Conservation (phyloP, 2,797 vertebrate genomes). For the Pteropus rufus region DNA sequence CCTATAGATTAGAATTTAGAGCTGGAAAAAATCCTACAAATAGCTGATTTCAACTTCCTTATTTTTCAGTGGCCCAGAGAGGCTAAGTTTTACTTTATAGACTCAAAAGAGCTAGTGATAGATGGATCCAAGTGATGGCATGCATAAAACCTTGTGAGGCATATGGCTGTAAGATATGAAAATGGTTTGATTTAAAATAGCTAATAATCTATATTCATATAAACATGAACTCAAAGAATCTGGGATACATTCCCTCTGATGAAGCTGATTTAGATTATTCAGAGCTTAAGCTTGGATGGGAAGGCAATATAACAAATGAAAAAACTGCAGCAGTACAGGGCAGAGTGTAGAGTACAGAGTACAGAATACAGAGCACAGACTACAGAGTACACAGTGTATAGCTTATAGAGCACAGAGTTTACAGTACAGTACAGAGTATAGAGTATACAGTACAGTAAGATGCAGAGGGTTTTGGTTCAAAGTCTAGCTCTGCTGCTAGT, state of each 20-base stretch:
- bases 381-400: not conserved
- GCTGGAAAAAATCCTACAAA: not conserved
- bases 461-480: not conserved
- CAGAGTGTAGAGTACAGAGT: not conserved
- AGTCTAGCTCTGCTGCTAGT: not conserved
- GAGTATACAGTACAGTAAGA: not conserved
- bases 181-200: not conserved
- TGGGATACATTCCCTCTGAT: not conserved
- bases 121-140: not conserved
- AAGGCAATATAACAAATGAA: not conserved
- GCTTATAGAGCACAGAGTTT: not conserved
- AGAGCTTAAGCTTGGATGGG: not conserved
- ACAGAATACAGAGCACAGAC: not conserved
- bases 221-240: conserved; percentile 4
- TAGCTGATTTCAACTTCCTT: not conserved
- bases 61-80: conserved; percentile 14
- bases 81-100: not conserved
- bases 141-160: not conserved
- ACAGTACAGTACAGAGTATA: not conserved
- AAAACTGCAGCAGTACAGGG: not conserved
- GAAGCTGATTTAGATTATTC: not conserved
- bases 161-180: not conserved
- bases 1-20: conserved; percentile 28
- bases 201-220: conserved; percentile 7
- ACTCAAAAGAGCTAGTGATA: not conserved